Evolutionary conservation across 2,113 vertebrate genomes (phyloP), one percentile per base, ranked within the genome.

Genomic region (Bucco capensis): DNA sequence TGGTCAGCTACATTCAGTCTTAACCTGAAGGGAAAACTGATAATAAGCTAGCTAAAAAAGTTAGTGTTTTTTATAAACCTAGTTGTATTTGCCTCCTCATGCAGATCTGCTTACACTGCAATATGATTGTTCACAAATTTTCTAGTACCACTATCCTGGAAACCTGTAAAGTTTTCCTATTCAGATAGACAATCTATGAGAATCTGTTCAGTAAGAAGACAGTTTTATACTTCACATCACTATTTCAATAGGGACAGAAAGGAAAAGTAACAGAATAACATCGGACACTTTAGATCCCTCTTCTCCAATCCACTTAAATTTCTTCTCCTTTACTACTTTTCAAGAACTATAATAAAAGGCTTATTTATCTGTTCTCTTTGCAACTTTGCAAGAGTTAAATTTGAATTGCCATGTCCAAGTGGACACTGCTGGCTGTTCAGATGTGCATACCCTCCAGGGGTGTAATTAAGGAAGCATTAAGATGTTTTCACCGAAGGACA

Each of bases 401-500:
- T 90, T 28, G 23, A 40, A 13, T 64, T 72, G 61, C 72, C 70
- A 50, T 47, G 58, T 91, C 84, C 30, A 24, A 12, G 46, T 31
- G 75, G 67, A 67, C 86, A 60, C 64, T 86, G 69, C 62, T 90
- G 83, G 75, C 69, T 78, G 61, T 94, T 95, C 93, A 96, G 83
- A 93, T 83, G 93, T 67, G 67, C 37, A n/a, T 76, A 71, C 92
- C 92, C 94, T 93, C 87, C 74, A 74, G 95, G 90, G 88, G 87
- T 70, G 31, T 94, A 96, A 97, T 97, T 96, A 97, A 96, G 73
- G 93, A 90, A 87, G 49, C 90, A 35, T 91, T 69, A 92, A 86
- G 92, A 94, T 77, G 77, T 70, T 95, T 65, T 79, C 86, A 75
- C 82, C 83, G 53, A 93, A 96, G 91, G 92, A 72, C 84, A 94